Evolutionary conservation across 2,113 vertebrate species (phyloP).

Genomic region (Takifugu flavidus): DNA sequence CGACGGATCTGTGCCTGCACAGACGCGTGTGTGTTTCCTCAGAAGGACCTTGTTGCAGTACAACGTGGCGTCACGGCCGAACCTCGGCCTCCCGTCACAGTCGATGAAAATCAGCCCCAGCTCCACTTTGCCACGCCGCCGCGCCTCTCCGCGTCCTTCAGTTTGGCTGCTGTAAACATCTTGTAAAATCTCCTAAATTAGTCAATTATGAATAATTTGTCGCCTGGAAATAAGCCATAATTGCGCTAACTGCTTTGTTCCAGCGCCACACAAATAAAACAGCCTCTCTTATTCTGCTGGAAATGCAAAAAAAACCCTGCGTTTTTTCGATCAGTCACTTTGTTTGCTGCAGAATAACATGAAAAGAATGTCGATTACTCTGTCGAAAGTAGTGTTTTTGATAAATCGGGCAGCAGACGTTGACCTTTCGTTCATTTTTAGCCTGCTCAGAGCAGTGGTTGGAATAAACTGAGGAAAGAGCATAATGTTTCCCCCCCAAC

Average conservation of each 20-base stretch:
- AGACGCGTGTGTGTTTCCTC: neutral
- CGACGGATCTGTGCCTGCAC: neutral
- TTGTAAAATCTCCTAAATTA: neutral
- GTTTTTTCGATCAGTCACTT: neutral
- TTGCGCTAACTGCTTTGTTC: neutral
- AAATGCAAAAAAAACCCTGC: neutral
- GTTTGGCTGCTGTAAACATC: constrained; percentile 5
- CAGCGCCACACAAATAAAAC: neutral
- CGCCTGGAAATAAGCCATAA: neutral
- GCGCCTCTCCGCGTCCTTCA: constrained; percentile 1
- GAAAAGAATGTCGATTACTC: neutral
- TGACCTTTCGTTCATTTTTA: constrained; percentile 53
- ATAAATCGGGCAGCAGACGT: constrained; percentile 52
- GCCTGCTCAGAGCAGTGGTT: constrained; percentile 34
- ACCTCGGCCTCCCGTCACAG: constrained; percentile 5
- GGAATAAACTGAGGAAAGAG: constrained; percentile 54
- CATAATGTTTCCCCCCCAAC: constrained; percentile 53
- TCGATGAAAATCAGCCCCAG: neutral
- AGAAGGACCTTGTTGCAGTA: constrained; percentile 25
- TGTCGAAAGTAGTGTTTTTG: constrained; percentile 5
- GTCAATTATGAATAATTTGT: neutral
- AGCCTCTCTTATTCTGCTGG: neutral
- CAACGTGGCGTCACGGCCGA: constrained; percentile 18
- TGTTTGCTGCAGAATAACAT: neutral
- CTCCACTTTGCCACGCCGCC: neutral